Evolutionary conservation across 2,797 vertebrate species (phyloP), one percentile per base, ranked within the genome.

Genomic region (Ctenopoma kingsleyae): DNA sequence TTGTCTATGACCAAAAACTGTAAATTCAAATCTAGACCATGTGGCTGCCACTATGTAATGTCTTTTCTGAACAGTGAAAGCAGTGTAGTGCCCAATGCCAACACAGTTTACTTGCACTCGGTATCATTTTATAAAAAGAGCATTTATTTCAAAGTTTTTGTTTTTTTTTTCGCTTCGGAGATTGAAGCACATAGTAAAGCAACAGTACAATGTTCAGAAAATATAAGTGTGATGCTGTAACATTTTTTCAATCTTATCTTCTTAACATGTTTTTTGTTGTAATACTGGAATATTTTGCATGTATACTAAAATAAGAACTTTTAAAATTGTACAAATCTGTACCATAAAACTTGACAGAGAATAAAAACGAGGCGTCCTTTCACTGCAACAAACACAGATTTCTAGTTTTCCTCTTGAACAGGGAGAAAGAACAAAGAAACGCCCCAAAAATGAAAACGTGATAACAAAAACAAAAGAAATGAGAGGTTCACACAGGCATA

Each of bases 291-390:
- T 91, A 97, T 97, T 97, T 95, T 95, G 96, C 91, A 98, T 98
- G 97, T 97, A 96, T 99, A 99, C 96, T 99, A 98, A 99, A 99
- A 99, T 98, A 99, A 98, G 96, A 98, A 97, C 95, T 97, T 95
- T 98, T 97, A 95, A 98, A 97, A 97, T 98, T 98, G 96, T 99
- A 99, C 98, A 98, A 98, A 99, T 98, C 92, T 97, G 96, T 98
- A 98, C 97, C 98, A 97, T 98, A 98, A 98, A 98, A 97, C 87
- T 97, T 93, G 95, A 98, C 96, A 97, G 88, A 97, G 88, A 90
- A 92, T 98, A 98, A 96, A 98, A 98, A 99, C 95, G 93, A 96
- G 96, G 96, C 92, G 93, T 95, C 95, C 90, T 96, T 94, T 95
- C 95, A 95, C 95, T 90, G 95, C 94, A 93, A 97, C 96, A 95